Evolutionary conservation across 2,888 invertebrate genomes (phyloP).

Genomic region (Conchocele bisecta): DNA sequence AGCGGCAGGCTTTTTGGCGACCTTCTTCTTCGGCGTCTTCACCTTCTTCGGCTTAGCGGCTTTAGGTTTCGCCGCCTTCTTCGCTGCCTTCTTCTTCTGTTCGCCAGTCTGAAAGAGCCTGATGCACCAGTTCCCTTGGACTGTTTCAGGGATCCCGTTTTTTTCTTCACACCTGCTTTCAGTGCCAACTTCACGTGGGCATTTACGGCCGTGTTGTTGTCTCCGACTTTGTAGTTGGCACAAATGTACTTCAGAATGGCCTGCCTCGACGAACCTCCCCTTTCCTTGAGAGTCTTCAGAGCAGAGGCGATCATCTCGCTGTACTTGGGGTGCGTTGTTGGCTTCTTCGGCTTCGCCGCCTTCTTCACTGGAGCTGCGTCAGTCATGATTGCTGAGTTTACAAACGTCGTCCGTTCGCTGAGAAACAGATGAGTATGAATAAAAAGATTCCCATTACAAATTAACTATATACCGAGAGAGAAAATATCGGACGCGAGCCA

Average conservation of each 20-base stretch:
- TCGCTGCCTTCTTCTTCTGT: conserved; percentile 45
- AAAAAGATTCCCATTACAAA: too few species aligned
- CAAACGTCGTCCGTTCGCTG: too few species aligned
- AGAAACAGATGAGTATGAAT: too few species aligned
- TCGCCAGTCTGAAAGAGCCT: conserved; percentile 75
- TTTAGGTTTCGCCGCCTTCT: too few species aligned
- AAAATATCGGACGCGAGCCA: too few species aligned
- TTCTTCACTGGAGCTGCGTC: conserved; percentile 64
- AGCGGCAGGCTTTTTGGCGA: conserved; percentile 59
- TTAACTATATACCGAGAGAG: too few species aligned
- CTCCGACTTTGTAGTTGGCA: conserved; percentile 82
- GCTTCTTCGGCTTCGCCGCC: conserved; percentile 72
- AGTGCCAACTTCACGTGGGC: conserved; percentile 82
- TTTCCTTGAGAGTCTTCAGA: conserved; percentile 81
- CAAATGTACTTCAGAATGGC: conserved; percentile 83
- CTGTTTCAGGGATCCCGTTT: conserved; percentile 82
- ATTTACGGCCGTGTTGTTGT: conserved; percentile 81
- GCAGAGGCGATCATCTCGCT: conserved; percentile 83
- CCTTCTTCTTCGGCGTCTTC: conserved; percentile 60
- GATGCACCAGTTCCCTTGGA: conserved; percentile 78
- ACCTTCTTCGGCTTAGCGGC: conserved; percentile 51
- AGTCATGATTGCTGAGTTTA: too few species aligned
- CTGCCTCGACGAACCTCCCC: conserved; percentile 83
- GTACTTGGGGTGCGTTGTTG: conserved; percentile 81
- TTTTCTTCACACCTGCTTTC: conserved; percentile 80